Evolutionary conservation across 30 jellyfish, hydroid and myxozoan genomes (phyloP), one percentile per base, ranked within the genome.

Genomic region (Nemopilema nomurai): DNA sequence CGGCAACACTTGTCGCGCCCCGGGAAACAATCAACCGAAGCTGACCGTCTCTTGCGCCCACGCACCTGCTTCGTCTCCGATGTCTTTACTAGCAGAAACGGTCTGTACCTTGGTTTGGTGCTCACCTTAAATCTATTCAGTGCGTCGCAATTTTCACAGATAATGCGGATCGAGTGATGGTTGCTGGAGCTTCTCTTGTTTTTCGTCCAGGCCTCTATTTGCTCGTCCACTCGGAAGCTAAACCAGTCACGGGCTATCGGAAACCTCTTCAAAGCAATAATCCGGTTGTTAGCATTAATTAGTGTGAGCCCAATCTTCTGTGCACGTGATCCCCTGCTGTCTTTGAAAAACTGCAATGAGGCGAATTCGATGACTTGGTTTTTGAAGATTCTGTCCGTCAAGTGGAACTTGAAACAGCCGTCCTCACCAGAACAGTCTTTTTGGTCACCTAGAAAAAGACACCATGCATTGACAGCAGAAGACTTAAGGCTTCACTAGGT

Each of bases 1-100:
- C 97, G 97, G 64, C 97, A 89, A 49, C 97, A 89, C 22, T 75
- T 87, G 76, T 64, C 88, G 23, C 70, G 57, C n/a, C 91, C 92
- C 18, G 94, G 88, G n/a, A 80, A 67, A 51, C 97, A 89, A 24
- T 89, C 97, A 18, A 89, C 85, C 4, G 89, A 68, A 27, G 41
- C 67, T 6, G 92, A 79, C 32, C 97, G 65, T 62, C 86, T 82
- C 72, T 79, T 87, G 57, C 96, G 90, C 0, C 78, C 1, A 49
- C 41, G 77, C 22, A 0, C n/a, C 52, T 76, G 79, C 50, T 69
- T 67, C 30, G 20, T 51, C 18, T 77, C 88, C 77, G 74, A 52
- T 16, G 79, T 69, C 26, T 77, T 73, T 20, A 89, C 25, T 64
- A 89, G 51, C 84, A 89, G 63, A 49, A 89, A 89, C 18, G 97